Evolutionary conservation across 2,113 vertebrate genomes (phyloP).

Genomic region (Melanocharis versteri): DNA sequence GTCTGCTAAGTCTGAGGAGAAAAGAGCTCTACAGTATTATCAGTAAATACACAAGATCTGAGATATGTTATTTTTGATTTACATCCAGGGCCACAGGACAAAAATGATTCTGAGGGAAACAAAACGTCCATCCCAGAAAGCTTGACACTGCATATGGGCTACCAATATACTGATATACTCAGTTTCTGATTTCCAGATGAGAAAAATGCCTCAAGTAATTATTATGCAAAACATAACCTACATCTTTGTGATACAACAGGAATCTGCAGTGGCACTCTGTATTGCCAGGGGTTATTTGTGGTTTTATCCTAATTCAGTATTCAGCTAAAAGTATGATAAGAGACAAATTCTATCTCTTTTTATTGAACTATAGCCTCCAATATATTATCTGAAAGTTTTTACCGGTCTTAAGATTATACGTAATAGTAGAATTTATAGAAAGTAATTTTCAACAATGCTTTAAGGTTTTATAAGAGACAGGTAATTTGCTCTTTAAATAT

Average conservation of each 20-base stretch:
- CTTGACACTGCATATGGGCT: background rate
- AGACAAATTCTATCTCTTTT: conserved; percentile 5
- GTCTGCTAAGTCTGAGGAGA: background rate
- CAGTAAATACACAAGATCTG: background rate
- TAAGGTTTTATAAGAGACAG: background rate
- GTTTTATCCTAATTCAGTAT: conserved; percentile 32
- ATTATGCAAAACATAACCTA: background rate
- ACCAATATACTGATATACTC: background rate
- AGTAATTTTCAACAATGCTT: conserved; percentile 13
- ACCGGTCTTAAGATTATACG: background rate
- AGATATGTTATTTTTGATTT: background rate
- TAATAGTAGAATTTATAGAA: background rate
- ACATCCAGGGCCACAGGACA: background rate
- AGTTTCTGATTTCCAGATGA: background rate
- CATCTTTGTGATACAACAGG: background rate
- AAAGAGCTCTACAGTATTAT: background rate
- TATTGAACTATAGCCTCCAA: background rate
- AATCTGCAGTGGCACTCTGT: background rate
- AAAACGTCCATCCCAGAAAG: background rate
- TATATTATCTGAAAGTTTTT: background rate
- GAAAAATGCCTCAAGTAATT: conserved; percentile 15
- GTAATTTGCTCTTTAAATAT: conserved; percentile 46
- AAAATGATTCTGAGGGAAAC: background rate
- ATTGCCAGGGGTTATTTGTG: background rate
- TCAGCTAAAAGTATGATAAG: conserved; percentile 5